Conservation (phyloP, 2,888 invertebrate genomes). For the Synanthedon formicaeformis region DNA sequence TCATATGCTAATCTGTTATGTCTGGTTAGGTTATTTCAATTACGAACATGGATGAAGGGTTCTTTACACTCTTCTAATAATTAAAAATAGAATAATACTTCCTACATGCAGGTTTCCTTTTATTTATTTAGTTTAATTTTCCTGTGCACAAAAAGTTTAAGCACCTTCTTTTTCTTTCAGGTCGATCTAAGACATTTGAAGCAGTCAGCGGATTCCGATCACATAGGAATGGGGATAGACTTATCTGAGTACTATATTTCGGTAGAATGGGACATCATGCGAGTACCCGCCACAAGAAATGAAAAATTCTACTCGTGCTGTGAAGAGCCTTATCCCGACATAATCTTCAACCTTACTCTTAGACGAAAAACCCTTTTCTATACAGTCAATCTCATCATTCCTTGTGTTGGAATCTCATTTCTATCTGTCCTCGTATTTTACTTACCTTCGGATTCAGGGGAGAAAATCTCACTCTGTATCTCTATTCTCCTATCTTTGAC, state of each 20-base stretch:
- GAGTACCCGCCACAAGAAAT: conserved; percentile 89
- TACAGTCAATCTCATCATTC: conserved; percentile 96
- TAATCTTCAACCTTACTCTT: conserved; percentile 96
- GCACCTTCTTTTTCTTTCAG: conserved; percentile 57
- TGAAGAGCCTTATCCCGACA: conserved; percentile 96
- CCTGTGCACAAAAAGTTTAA: no score
- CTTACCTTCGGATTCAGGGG: conserved; percentile 96
- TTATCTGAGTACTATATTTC: conserved; percentile 95
- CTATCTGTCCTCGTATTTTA: conserved; percentile 98
- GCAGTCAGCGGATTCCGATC: conserved; percentile 88
- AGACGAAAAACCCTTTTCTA: conserved; percentile 96
- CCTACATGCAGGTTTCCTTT: conserved; percentile 5
- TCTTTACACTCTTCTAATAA: no score
- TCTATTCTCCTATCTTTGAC: conserved; percentile 93
- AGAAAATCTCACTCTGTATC: conserved; percentile 96
- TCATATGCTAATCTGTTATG: no score
- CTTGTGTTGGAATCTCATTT: conserved; percentile 96
- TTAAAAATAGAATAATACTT: not conserved
- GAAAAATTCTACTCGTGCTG: conserved; percentile 97
- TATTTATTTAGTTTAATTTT: conserved; percentile 3
- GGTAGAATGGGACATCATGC: conserved; percentile 98
- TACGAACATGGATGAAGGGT: no score
- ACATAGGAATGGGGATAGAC: conserved; percentile 91
- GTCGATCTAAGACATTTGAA: conserved; percentile 90
- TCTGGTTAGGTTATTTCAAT: no score